Base-by-base conservation (phyloP, 2,888 invertebrate species). In the Unio delphinus region DNA sequence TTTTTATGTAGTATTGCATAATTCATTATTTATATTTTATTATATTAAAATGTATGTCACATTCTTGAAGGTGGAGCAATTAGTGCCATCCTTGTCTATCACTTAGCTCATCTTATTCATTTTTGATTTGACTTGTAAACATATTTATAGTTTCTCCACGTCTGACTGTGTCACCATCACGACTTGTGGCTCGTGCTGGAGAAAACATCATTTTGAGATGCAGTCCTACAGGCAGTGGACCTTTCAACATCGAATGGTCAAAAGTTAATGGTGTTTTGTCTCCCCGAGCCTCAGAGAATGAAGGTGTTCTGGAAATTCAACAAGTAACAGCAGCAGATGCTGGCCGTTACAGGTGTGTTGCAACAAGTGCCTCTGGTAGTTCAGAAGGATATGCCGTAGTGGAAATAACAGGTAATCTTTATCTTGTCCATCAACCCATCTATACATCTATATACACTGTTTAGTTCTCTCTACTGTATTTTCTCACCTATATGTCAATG, bases 311-410 rank as follows among this genome's bases (percentile, higher is more conserved):
- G 60, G 82, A 83, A 65, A 87, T 96, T 92, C 92, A 93, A 72
- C 93, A 93, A 74, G 95, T 96, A 65, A 93, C 94, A 80, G 92
- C 93, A 0, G 92, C 93, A 26, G 96, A 96, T 86, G 94, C 95
- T 26, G 96, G 96, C 4, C 91, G 92, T 73, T 96, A 96, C 86
- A 92, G 94, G 30, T 98, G 97, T 88, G 92, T 93, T 30, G 96
- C 95, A 0, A 92, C 91, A 11, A 96, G 95, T 87, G 87, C 90
- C 26, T 93, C 93, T 55, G 96, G 95, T 18, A 93, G 93, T 67
- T 94, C 94, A 0, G 94, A 94, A 86, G 94, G 94, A 57, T 93
- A 93, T 3, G 96, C 96, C 23, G 95, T 96, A 90, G 96, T 97
- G 65, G 91, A 94, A 75, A 96, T 97, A 4, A 94, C 93, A 87